phyloP scores from a whole-genome alignment of 2,888 invertebrate genomes.

The Coelopa pilipes region DNA sequence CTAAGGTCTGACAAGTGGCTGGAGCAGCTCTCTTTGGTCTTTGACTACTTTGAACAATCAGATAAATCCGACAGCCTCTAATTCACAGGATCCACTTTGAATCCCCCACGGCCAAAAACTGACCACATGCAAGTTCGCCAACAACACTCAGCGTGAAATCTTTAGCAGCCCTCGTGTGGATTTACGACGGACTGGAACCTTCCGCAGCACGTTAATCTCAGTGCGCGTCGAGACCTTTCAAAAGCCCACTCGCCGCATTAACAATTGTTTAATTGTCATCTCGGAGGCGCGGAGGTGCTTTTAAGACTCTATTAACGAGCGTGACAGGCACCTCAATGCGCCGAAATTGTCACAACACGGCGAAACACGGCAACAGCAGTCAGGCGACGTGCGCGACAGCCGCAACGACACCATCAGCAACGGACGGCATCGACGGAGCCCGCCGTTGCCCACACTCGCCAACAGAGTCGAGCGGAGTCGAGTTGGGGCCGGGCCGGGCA shows the following conservation, averaged over 20 bases:
- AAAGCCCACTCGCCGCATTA: not conserved
- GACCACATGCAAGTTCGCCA: too few species aligned
- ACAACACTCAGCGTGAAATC: too few species aligned
- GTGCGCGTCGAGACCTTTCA: too few species aligned
- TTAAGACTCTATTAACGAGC: slow-evolving; percentile 24
- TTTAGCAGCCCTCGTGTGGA: too few species aligned
- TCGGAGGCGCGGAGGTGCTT: slow-evolving; percentile 5
- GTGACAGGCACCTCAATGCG: slow-evolving; percentile 58
- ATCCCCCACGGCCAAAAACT: too few species aligned
- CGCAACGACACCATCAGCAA: slow-evolving; percentile 3
- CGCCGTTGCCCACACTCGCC: not conserved
- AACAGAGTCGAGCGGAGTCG: not conserved
- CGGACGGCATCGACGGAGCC: slow-evolving; percentile 8
- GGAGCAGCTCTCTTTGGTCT: too few species aligned
- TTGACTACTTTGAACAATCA: too few species aligned
- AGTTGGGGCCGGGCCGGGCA: not conserved
- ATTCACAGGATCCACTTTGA: too few species aligned
- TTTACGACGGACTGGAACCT: too few species aligned
- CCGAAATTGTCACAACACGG: slow-evolving; percentile 44
- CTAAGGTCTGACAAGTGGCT: too few species aligned
- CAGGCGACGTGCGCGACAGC: not conserved
- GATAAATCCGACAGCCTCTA: too few species aligned
- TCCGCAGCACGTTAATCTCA: too few species aligned
- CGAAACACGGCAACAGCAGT: slow-evolving; percentile 14
- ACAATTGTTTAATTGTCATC: slow-evolving; percentile 9